Percentiles rank a stretch among this genome's conserved stretches.
These are phyloP conservation scores for Pantherophis alleghaniensis DNA, from an alignment of 2,797 vertebrate species.

Conservation along the genomic window DNA sequence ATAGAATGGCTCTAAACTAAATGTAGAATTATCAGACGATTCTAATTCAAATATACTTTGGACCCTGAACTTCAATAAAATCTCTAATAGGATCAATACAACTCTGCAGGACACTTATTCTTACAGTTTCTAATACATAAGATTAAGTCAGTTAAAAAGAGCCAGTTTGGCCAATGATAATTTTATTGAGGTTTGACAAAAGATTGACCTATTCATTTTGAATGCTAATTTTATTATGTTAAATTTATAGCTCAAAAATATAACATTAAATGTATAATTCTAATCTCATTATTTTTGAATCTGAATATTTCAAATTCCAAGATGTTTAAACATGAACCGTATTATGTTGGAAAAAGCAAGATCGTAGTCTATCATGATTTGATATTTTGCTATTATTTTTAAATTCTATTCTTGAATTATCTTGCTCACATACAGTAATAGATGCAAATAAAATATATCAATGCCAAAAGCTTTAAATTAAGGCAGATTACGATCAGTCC, in stretches of 20 bases:
- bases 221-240: neutral
- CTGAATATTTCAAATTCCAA: neutral
- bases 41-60: neutral
- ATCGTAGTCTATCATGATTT: neutral
- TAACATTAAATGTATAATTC: neutral
- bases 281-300: neutral
- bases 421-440: neutral
- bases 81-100: neutral
- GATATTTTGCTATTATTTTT: neutral
- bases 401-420: neutral
- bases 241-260: neutral
- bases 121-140: neutral
- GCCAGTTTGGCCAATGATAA: neutral
- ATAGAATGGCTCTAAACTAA: neutral
- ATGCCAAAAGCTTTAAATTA: neutral
- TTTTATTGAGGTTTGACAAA: neutral
- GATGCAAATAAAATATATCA: neutral
- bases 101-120: neutral
- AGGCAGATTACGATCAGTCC: neutral
- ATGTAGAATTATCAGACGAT: neutral
- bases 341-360: neutral
- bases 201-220: neutral
- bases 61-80: neutral
- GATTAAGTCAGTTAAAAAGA: neutral
- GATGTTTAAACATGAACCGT: neutral